These are phyloP conservation scores for Ericerus pela DNA, from an alignment of 1,140 invertebrate genomes.

Conservation along the genomic window DNA sequence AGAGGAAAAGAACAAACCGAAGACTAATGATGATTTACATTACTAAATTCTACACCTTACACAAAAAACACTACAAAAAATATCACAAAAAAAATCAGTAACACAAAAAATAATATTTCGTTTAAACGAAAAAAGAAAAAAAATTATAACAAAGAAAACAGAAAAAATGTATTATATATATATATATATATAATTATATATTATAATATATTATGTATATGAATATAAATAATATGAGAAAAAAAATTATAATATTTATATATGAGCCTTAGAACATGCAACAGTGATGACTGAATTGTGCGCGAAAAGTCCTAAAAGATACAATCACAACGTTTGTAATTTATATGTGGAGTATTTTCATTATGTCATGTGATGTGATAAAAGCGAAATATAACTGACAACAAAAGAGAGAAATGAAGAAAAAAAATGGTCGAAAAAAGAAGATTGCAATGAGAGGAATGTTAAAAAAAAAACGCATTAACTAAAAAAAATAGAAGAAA, in stretches of 20 bases:
- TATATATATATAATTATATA: too few species aligned
- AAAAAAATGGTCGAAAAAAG: too few species aligned
- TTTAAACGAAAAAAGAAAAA: slow-evolving; percentile 10
- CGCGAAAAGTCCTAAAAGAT: slow-evolving; percentile 6
- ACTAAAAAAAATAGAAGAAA: too few species aligned
- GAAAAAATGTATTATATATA: too few species aligned
- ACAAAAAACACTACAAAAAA: slow-evolving; percentile 12
- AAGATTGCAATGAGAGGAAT: too few species aligned
- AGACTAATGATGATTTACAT: background rate
- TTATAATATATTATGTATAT: too few species aligned
- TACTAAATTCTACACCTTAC: slow-evolving; percentile 6
- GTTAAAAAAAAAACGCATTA: too few species aligned
- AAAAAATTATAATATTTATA: slow-evolving; percentile 3
- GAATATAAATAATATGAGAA: too few species aligned
- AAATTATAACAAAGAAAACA: slow-evolving; percentile 12
- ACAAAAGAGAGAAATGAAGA: too few species aligned
- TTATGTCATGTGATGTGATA: slow-evolving; percentile 3
- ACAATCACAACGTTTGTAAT: background rate
- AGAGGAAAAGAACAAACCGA: background rate
- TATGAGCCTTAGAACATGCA: slow-evolving; percentile 5
- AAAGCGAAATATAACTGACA: background rate
- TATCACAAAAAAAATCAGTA: slow-evolving; percentile 12
- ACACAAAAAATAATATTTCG: slow-evolving; percentile 9
- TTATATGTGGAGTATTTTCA: background rate
- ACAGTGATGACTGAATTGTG: slow-evolving; percentile 10